Conservation (phyloP, 2,113 vertebrate genomes). For the Anguilla rostrata region DNA sequence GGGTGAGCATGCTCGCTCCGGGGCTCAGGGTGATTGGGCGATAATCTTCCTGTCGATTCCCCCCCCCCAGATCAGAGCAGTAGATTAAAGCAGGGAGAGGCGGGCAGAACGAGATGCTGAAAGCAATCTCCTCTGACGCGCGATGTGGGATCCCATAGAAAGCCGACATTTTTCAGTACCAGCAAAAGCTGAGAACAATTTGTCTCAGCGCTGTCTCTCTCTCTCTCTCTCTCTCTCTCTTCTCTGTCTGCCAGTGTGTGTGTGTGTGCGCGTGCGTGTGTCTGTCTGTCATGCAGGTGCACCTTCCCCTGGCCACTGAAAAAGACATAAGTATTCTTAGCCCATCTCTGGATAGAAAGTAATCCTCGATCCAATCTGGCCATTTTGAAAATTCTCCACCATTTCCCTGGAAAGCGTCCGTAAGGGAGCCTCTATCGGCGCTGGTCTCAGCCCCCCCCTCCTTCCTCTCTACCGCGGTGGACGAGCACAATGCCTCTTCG, state of each 20-base stretch:
- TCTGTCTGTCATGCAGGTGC: background rate
- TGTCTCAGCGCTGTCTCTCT: background rate
- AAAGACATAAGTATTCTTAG: background rate
- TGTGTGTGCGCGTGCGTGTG: background rate
- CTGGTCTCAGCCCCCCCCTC: background rate
- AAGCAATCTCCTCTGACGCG: background rate
- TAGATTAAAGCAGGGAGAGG: slow-evolving; percentile 1
- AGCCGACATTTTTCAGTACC: background rate
- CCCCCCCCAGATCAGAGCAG: background rate
- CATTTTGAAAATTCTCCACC: background rate
- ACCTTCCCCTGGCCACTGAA: background rate
- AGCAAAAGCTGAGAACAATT: slow-evolving; percentile 3
- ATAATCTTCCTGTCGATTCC: background rate
- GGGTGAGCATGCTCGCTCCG: background rate
- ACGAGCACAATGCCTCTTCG: background rate
- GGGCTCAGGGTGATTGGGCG: background rate
- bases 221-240: background rate
- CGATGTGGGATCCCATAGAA: slow-evolving; percentile 1
- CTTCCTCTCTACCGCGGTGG: background rate
- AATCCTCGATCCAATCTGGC: background rate
- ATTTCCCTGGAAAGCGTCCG: background rate
- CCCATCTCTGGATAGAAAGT: background rate
- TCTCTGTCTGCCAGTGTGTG: background rate
- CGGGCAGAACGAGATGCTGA: background rate
- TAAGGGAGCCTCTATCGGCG: background rate